phyloP scores from a whole-genome alignment of 2,888 invertebrate genomes.

The Polydesmus complanatus region DNA sequence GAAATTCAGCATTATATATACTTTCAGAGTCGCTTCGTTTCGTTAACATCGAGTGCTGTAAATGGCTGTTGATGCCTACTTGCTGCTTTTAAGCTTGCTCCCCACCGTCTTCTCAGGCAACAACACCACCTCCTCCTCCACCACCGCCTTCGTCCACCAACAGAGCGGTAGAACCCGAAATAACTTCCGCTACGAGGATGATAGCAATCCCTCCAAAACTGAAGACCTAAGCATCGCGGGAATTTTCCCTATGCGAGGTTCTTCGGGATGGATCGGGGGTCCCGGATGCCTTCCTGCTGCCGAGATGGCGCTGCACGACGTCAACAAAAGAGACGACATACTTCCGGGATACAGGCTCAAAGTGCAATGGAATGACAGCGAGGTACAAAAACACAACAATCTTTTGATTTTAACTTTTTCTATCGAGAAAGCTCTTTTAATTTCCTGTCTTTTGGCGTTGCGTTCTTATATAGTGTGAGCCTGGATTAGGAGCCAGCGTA shows the following conservation, averaged over 20 bases:
- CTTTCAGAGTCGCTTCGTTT: too few species aligned
- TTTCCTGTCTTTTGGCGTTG: conserved; percentile 15
- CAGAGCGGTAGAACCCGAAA: too few species aligned
- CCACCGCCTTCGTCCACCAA: too few species aligned
- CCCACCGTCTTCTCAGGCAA: too few species aligned
- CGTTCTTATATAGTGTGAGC: conserved; percentile 70
- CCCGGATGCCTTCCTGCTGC: conserved; percentile 97
- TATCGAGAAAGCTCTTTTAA: not conserved
- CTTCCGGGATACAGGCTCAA: conserved; percentile 80
- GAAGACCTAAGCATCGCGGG: conserved; percentile 72
- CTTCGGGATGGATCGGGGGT: conserved; percentile 97
- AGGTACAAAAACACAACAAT: too few species aligned
- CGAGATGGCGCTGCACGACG: conserved; percentile 86
- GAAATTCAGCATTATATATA: too few species aligned
- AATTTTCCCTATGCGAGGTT: conserved; percentile 92
- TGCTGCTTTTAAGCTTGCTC: too few species aligned
- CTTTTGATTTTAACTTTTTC: too few species aligned
- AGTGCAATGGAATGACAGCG: conserved; percentile 89
- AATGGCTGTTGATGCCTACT: too few species aligned
- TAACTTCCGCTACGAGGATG: too few species aligned
- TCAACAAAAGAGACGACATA: conserved; percentile 75
- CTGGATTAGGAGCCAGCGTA: conserved; percentile 92
- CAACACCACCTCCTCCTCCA: too few species aligned
- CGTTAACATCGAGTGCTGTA: too few species aligned
- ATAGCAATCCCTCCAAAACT: not conserved